Conservation (phyloP, 1,140 invertebrate species). For the Meloidogyne exigua region DNA sequence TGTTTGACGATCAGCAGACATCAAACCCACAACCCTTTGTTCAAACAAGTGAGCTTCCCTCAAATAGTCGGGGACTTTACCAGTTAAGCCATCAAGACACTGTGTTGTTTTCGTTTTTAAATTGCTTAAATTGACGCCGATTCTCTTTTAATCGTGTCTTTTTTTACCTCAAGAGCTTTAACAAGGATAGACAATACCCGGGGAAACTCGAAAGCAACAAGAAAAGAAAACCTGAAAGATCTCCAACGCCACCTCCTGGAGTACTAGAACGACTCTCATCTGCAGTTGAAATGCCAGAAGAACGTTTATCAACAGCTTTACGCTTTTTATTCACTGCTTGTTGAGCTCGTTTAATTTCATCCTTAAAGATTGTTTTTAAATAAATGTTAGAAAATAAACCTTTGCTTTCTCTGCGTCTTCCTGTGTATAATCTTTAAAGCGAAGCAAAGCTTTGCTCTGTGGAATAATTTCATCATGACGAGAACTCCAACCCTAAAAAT, state of each 20-base stretch:
- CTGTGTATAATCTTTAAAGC: slow-evolving; percentile 34
- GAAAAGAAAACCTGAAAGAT: neutral
- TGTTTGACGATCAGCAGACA: too few relatives aligned
- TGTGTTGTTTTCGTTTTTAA: too few relatives aligned
- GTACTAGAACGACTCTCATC: slow-evolving; percentile 33
- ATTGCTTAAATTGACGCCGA: too few relatives aligned
- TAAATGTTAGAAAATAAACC: slow-evolving; percentile 12
- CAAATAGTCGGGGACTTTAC: too few relatives aligned
- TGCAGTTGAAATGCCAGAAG: neutral
- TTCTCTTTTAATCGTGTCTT: too few relatives aligned
- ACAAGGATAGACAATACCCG: too few relatives aligned
- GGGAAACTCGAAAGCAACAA: too few relatives aligned
- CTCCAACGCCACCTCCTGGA: slow-evolving; percentile 7
- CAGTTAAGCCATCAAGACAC: too few relatives aligned
- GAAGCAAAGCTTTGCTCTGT: slow-evolving; percentile 25
- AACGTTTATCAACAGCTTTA: slow-evolving; percentile 19
- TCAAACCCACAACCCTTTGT: too few relatives aligned
- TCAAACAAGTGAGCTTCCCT: too few relatives aligned
- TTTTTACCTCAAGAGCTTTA: too few relatives aligned
- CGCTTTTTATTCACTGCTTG: slow-evolving; percentile 30
- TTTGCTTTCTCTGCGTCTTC: slow-evolving; percentile 35
- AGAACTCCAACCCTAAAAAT: slow-evolving; percentile 37
- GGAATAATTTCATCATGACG: slow-evolving; percentile 36
- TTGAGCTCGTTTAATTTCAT: slow-evolving; percentile 33
- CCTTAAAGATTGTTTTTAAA: slow-evolving; percentile 33